Conservation (phyloP, 2,888 invertebrate species). For the Venustoraphidia nigricollis region DNA sequence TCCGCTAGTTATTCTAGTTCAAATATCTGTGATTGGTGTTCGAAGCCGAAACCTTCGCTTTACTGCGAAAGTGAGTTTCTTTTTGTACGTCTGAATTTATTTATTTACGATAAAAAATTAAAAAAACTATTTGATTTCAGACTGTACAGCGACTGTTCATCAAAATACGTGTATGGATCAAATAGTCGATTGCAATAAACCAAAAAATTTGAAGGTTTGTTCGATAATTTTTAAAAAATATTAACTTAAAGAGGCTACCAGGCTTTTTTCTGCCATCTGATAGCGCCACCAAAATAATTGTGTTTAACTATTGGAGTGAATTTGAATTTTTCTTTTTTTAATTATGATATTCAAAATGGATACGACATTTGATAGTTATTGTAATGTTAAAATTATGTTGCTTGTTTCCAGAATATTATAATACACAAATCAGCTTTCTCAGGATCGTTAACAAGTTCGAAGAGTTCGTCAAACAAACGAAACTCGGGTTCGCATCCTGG, state of each 20-base stretch:
- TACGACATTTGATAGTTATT: too few relatives aligned
- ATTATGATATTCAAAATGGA: too few relatives aligned
- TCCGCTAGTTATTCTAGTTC: conserved; percentile 45
- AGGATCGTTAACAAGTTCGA: conserved; percentile 23
- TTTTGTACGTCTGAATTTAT: too few relatives aligned
- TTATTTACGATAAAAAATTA: too few relatives aligned
- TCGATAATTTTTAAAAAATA: too few relatives aligned
- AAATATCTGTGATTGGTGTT: conserved; percentile 62
- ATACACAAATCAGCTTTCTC: conserved; percentile 25
- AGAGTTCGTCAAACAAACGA: conserved; percentile 24
- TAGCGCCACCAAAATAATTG: too few relatives aligned
- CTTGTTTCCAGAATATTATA: conserved; percentile 19
- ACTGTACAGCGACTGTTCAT: conserved; percentile 75
- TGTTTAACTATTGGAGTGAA: too few relatives aligned
- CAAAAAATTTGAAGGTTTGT: conserved; percentile 45
- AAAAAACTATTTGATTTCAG: conserved; percentile 30
- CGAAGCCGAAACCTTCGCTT: conserved; percentile 63
- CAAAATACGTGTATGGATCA: conserved; percentile 81
- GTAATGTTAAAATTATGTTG: too few relatives aligned
- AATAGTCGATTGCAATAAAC: conserved; percentile 66
- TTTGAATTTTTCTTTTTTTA: too few relatives aligned
- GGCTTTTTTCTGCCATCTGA: too few relatives aligned
- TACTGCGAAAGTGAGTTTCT: conserved; percentile 63
- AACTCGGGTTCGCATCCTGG: conserved; percentile 23
- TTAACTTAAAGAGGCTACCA: too few relatives aligned